These are phyloP conservation scores for Elgaria multicarinata DNA, from an alignment of 2,113 vertebrate species.

Conservation along the genomic window DNA sequence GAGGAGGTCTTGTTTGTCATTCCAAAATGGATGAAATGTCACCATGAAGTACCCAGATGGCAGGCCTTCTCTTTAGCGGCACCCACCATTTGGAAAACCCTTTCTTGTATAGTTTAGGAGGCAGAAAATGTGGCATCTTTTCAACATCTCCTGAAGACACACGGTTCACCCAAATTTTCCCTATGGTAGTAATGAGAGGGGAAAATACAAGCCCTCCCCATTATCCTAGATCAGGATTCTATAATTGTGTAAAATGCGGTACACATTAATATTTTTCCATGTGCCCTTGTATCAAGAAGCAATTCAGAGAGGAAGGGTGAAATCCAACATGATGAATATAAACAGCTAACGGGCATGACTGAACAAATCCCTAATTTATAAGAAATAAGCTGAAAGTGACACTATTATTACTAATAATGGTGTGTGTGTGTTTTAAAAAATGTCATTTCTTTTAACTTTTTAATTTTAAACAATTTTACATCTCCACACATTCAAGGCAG, in stretches of 20 bases:
- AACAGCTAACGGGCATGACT: neutral
- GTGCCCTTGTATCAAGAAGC: too few species aligned
- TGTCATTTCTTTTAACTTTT: slow-evolving; percentile 2
- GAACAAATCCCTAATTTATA: neutral
- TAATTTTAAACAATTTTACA: neutral
- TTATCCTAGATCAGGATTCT: neutral
- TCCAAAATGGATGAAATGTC: too few species aligned
- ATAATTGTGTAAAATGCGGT: neutral
- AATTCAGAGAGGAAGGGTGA: neutral
- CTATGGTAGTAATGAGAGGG: neutral
- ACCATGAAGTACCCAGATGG: too few species aligned
- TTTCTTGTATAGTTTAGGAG: too few species aligned
- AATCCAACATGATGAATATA: too few species aligned
- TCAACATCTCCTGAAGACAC: too few species aligned
- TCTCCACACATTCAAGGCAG: too few species aligned
- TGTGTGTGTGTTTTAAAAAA: slow-evolving; percentile 45
- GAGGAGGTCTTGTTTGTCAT: too few species aligned
- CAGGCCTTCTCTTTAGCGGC: too few species aligned
- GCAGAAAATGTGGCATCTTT: too few species aligned
- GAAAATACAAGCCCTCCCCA: neutral
- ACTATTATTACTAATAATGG: slow-evolving; percentile 12
- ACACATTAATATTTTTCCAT: neutral
- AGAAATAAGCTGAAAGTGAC: slow-evolving; percentile 46
- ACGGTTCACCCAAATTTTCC: too few species aligned
- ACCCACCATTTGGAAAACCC: too few species aligned